Base-by-base conservation (phyloP, 2,113 vertebrate species). In the Chamaetylas fuelleborni region DNA sequence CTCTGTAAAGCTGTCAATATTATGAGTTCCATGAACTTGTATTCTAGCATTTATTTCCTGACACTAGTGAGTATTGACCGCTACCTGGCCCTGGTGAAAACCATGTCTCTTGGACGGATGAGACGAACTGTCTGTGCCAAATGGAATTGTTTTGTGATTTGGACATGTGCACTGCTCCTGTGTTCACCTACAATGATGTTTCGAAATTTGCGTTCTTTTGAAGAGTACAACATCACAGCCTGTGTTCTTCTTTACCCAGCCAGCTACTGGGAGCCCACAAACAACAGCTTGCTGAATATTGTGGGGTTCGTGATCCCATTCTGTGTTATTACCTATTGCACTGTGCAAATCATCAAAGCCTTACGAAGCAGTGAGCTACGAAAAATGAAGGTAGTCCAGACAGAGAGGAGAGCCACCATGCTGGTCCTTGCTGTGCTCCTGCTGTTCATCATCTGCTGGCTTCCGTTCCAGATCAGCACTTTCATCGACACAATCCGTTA, bases 1-100 rank as follows among this genome's bases (percentile, higher is more conserved):
- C 93, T 99, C 64, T 99, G 99, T 93, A 98, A 98, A 81, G 57
- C 95, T 8, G 92, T 99, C 94, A 99, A 98, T 60, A 23, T 97
- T 20, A 95, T 98, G 84, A 96, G 98, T 60, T 90, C 95, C 76
- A 97, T 99, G 94, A 99, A 99, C 42, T 93, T 98, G 48, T 99
- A 98, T 88, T 97, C 98, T 88, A 99, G 99, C 94, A 97, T 99
- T 95, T 99, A 98, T 86, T 98, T 99, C 79, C 97, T 99, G 28
- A 98, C 99, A 76, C 89, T 99, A 67, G 98, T 99, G 31, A 99
- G 99, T 88, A 97, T 98, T 0, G 99, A 99, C 90, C 99, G 99
- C 65, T 99, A 99, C 65, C 92, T 99, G 70, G 99, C 99, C 12
- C 96, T 99, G 81, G 99, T 99, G 70, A 99, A 99, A 78, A 98